Evolutionary conservation across 1,140 invertebrate genomes (phyloP), one percentile per base, ranked within the genome.

Genomic region (Platorchestia sp.): DNA sequence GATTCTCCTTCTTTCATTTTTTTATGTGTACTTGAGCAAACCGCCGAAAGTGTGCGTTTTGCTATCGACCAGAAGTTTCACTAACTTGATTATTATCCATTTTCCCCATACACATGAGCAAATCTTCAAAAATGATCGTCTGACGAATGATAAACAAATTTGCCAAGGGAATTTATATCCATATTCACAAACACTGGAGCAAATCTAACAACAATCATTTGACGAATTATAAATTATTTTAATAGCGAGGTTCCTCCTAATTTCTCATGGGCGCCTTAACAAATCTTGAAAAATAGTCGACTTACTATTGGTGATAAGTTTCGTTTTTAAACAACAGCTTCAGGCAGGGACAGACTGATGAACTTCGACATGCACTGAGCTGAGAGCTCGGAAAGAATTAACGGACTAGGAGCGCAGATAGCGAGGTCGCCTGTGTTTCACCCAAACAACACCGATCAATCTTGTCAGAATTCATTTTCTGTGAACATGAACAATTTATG

Each of bases 401-500:
- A 75, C 59, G 59, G 59, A 75, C 27, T 75, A 19, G 59, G 59
- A 3, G 59, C 59, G 3, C 59, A 75, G 14, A 36, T 1, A 75
- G 1, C 6, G 6, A 75, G 59, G 59, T 75, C 27, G 59, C 59
- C 36, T 36, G 7, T 89, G 41, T 42, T 93, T 93, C 91, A 45
- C 44, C 45, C 43, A 10, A 93, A 93, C 91, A 93, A 93, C 45
- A n/a, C 91, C 91, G 43, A 93, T 93, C 91, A 93, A 93, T 93
- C 91, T 93, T 93, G 91, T 45, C 91, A 93, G 91, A 45, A 93
- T 93, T 93, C 91, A 93, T 93, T 93, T 47, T 93, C 91, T 45
- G 43, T 93, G 43, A 93, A 93, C 91, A 93, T 93, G 91, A 93
- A 93, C 91, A 93, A 93, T 93, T 93, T 93, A 93, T 93, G 44